Base-by-base conservation (phyloP, 2,113 vertebrate species). In the Globicephala melas region DNA sequence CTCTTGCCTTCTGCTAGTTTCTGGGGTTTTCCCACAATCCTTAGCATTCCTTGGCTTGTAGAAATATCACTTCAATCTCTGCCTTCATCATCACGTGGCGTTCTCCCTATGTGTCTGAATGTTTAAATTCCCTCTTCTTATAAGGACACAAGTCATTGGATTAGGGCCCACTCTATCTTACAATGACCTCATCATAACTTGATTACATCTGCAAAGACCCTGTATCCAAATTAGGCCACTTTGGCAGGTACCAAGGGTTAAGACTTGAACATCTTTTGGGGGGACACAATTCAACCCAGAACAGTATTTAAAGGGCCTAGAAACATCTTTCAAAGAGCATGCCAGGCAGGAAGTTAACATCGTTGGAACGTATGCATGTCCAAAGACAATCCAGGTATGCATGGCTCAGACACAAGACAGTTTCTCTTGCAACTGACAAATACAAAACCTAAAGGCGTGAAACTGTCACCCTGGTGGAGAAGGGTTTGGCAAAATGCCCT, bases 361-460 rank as follows among this genome's bases (percentile, higher is more conserved):
- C n/a, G 3, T 85, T 91, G 58, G 89, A 76, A 97, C 68, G 26
- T 28, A 31, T 33, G 28, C 44, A 67, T 17, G 53, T 41, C 60
- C 94, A 84, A 94, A 94, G 68, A 91, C 68, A 85, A 33, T 55
- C 89, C 87, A 95, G 70, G 89, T 91, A 38, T 58, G 38, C 60
- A 6, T 53, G 74, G 77, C 90, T 68, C 60, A 84, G 60, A 96
- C 44, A 88, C 33, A 77, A 1, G 62, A 44, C 79, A 71, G 77
- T 63, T 94, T 68, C 50, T 96, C 36, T 95, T 95, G 65, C 44
- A 96, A 44, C 80, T 92, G 80, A 94, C 38, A 97, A 98, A 89
- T 44, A 33, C 41, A 93, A 91, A 97, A 94, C 87, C 28, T 82
- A 92, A 96, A 98, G 21, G 38, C 95, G 89, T 70, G 67, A 95